These are phyloP conservation scores for Seriola rivoliana DNA, from an alignment of 2,113 vertebrate species.

Conservation along the genomic window DNA sequence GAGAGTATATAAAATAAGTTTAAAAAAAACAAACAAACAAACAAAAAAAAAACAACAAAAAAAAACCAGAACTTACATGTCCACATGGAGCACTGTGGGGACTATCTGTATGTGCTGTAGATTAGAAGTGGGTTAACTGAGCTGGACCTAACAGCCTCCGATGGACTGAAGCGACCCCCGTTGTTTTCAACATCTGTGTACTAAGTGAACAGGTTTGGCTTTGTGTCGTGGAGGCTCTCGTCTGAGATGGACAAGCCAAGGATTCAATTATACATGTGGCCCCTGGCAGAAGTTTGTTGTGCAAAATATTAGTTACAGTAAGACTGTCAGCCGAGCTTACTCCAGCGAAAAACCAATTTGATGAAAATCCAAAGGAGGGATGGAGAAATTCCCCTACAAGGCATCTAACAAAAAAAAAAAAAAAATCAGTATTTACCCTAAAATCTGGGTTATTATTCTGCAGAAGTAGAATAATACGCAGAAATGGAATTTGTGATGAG, in stretches of 20 bases:
- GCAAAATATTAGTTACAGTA: slow-evolving; percentile 59
- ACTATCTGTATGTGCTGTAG: slow-evolving; percentile 72
- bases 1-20: slow-evolving; percentile 71
- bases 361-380: slow-evolving; percentile 52
- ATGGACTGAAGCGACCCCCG: slow-evolving; percentile 53
- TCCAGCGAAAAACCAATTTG: slow-evolving; percentile 49
- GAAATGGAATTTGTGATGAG: slow-evolving; percentile 39
- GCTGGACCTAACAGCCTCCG: slow-evolving; percentile 50
- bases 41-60: slow-evolving; percentile 43
- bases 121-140: slow-evolving; percentile 66
- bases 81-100: slow-evolving; percentile 66
- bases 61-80: slow-evolving; percentile 53
- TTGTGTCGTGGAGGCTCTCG: slow-evolving; percentile 54
- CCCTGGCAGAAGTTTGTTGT: slow-evolving; percentile 67
- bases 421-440: slow-evolving; percentile 2
- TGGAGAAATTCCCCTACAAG: slow-evolving; percentile 39
- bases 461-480: slow-evolving; percentile 13
- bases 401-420: slow-evolving; percentile 1
- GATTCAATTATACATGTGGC: slow-evolving; percentile 66
- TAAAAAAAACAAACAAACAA: slow-evolving; percentile 15
- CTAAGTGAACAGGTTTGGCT: slow-evolving; percentile 39
- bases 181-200: slow-evolving; percentile 62
- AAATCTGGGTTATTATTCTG: slow-evolving; percentile 43
- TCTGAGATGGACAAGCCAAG: slow-evolving; percentile 61
- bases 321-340: slow-evolving; percentile 39